Base-by-base conservation (phyloP, 2,113 vertebrate genomes). In the Choloepus hoffmanni region DNA sequence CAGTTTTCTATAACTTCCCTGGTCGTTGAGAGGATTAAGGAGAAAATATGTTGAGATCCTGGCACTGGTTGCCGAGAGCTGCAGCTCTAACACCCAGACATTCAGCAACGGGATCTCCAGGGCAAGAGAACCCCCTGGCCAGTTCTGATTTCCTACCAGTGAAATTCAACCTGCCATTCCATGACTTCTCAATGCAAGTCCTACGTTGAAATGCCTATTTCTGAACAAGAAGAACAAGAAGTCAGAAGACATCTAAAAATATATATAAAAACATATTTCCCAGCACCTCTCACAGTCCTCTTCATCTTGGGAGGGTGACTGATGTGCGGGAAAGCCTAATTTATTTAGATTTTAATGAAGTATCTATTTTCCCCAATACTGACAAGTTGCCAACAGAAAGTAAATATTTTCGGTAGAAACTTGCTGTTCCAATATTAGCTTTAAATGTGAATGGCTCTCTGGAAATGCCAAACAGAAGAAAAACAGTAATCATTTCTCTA, bases 391-490 rank as follows among this genome's bases (percentile, higher is more conserved):
- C 96, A 83, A 72, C 83, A 84, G 85, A 94, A 82, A 95, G 95
- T 83, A 94, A 97, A 97, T 97, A 96, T 95, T 98, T 97, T 95
- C 93, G 77, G 84, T 53, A 63, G 68, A 94, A 89, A 85, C 90
- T 53, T 92, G 96, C 92, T 95, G 90, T 89, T 96, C 91, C 82
- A 90, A 87, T 91, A 88, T 87, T 94, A 96, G 95, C 65, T 88
- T 84, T 85, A 68, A 85, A 85, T 72, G 78, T 30, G 21, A 95
- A 83, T 40, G 89, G 79, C 19, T 93, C 85, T 90, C 95, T 82
- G 85, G 43, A 94, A 96, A 91, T 40, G 65, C 79, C 83, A 58
- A 72, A 73, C 6, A 15, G 33, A 85, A 92, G 78, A 78, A 85
- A 95, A 86, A 79, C 68, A 92, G 74, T 89, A 74, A 92, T 90